phyloP scores from a whole-genome alignment of 2,113 vertebrate genomes.

The Helogale parvula region DNA sequence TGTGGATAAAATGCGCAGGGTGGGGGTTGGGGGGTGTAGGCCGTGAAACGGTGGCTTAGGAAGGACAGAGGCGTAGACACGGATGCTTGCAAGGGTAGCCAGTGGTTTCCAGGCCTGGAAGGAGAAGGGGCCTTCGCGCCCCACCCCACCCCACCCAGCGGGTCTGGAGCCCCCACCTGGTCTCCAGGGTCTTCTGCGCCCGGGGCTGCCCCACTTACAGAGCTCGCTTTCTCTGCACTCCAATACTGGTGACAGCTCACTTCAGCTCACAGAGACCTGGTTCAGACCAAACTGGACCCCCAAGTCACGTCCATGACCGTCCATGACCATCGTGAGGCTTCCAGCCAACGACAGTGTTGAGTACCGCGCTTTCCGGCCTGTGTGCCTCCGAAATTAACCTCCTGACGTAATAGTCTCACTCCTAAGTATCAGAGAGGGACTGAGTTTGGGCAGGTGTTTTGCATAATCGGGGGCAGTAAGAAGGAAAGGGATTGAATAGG shows the following conservation, averaged over 20 bases:
- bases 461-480: neutral
- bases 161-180: neutral
- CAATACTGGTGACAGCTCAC: neutral
- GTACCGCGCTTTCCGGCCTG: accelerated
- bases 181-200: neutral
- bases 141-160: neutral
- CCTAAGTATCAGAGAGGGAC: neutral
- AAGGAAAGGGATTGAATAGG: neutral
- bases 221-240: neutral
- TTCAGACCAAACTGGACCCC: neutral
- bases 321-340: neutral
- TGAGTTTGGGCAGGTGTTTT: neutral
- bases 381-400: neutral
- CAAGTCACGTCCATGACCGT: neutral
- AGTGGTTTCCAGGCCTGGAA: neutral
- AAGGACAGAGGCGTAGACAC: neutral
- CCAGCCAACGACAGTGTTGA: neutral
- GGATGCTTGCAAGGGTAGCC: neutral
- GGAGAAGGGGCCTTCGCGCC: neutral
- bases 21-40: neutral
- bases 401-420: neutral
- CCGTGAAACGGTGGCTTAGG: conserved; percentile 56
- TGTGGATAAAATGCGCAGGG: conserved; percentile 33
- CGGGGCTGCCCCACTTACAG: neutral
- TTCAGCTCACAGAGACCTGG: neutral